These are phyloP conservation scores for Pseudolaguvia tuberculata DNA, from an alignment of 2,113 vertebrate genomes.

Conservation along the genomic window DNA sequence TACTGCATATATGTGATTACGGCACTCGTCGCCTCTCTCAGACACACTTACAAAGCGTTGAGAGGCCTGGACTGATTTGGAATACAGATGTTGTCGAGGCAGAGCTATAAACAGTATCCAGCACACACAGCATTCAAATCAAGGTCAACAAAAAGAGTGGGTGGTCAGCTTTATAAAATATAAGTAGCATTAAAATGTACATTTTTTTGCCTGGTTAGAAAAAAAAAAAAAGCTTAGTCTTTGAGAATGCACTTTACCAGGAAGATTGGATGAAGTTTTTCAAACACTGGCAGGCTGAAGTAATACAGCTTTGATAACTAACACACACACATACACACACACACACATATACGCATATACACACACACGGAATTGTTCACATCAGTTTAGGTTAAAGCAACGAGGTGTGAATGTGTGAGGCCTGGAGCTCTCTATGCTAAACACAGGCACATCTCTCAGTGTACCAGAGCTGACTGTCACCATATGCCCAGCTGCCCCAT, in stretches of 20 bases:
- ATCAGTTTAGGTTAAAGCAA: slow-evolving; percentile 46
- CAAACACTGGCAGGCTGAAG: slow-evolving; percentile 43
- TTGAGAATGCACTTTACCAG: slow-evolving; percentile 34
- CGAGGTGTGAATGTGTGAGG: slow-evolving; percentile 33
- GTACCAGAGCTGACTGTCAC: slow-evolving; percentile 29
- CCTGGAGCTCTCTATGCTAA: slow-evolving; percentile 28
- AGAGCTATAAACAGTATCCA: slow-evolving; percentile 45
- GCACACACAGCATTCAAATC: slow-evolving; percentile 40
- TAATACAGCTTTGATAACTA: slow-evolving; percentile 46
- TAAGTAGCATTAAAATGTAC: slow-evolving; percentile 36
- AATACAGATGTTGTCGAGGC: slow-evolving; percentile 37
- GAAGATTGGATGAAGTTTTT: slow-evolving; percentile 46
- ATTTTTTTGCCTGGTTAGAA: slow-evolving; percentile 5
- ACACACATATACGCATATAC: too few species aligned
- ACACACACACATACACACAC: not conserved
- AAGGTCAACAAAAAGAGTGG: slow-evolving; percentile 38
- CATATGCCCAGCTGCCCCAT: slow-evolving; percentile 20
- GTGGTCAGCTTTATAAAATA: slow-evolving; percentile 40
- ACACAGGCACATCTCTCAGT: not conserved
- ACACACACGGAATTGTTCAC: slow-evolving; percentile 39
- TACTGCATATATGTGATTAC: slow-evolving; percentile 47
- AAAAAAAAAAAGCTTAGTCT: slow-evolving; percentile 28
- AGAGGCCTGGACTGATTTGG: slow-evolving; percentile 44
- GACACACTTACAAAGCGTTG: slow-evolving; percentile 38
- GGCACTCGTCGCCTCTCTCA: slow-evolving; percentile 29